These are phyloP conservation scores for Melanotaenia duboulayi DNA, from an alignment of 2,113 vertebrate species.

Conservation along the genomic window DNA sequence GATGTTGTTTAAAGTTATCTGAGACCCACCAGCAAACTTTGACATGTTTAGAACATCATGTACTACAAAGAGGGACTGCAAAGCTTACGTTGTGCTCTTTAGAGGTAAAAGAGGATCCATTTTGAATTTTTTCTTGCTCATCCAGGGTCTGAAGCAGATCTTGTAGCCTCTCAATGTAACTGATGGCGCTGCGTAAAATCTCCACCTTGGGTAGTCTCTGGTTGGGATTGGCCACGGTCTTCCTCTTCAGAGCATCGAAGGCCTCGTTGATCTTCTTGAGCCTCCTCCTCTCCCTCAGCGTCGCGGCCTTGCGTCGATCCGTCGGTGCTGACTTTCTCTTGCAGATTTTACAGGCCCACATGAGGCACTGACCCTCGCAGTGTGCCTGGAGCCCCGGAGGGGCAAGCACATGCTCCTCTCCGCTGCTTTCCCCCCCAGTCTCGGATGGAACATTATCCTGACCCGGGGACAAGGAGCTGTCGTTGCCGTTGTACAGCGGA, in stretches of 20 bases:
- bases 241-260: conserved; percentile 94
- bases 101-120: conserved; percentile 79
- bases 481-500: conserved; percentile 89
- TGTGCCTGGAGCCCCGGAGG: conserved; percentile 93
- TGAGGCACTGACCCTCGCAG: conserved; percentile 94
- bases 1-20: conserved; percentile 5
- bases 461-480: conserved; percentile 89
- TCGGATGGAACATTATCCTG: conserved; percentile 89
- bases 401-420: conserved; percentile 93
- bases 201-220: conserved; percentile 98
- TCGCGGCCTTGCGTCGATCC: conserved; percentile 94
- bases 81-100: conserved; percentile 88
- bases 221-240: conserved; percentile 96
- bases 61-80: background rate
- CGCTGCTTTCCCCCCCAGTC: conserved; percentile 90
- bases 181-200: conserved; percentile 97
- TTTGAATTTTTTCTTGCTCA: conserved; percentile 88
- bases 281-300: conserved; percentile 91
- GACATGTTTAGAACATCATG: background rate
- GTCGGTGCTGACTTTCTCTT: conserved; percentile 95
- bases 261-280: conserved; percentile 99
- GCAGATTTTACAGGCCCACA: conserved; percentile 98
- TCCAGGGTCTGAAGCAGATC: conserved; percentile 93
- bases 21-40: background rate
- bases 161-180: conserved; percentile 95